These are phyloP conservation scores for Drosophila paranaensis DNA, from an alignment of 2,888 invertebrate species.

Conservation along the genomic window DNA sequence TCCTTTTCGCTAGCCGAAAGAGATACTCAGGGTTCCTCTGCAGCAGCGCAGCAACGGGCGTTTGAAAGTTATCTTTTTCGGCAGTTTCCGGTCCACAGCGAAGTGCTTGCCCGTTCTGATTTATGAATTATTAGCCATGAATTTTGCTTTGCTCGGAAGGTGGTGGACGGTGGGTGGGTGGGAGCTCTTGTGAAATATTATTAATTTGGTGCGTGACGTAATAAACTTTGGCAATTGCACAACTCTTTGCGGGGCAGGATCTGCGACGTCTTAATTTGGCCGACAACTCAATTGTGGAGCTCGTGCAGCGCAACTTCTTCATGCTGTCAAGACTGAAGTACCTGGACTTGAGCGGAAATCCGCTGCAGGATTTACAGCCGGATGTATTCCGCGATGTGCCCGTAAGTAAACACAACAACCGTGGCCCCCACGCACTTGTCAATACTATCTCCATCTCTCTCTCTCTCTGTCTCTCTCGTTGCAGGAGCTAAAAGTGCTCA, in stretches of 20 bases:
- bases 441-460: constrained; percentile 3
- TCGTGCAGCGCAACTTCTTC: constrained; percentile 90
- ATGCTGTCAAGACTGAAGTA: constrained; percentile 89
- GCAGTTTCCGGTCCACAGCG: constrained; percentile 50
- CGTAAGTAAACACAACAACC: constrained; percentile 84
- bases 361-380: constrained; percentile 89
- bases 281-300: constrained; percentile 88
- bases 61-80: constrained; percentile 50
- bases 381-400: constrained; percentile 91
- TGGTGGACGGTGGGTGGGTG: too few species aligned
- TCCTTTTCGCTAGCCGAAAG: constrained; percentile 23
- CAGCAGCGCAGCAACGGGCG: constrained; percentile 8
- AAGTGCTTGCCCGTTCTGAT: constrained; percentile 33
- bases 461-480: constrained; percentile 25
- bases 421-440: constrained; percentile 30
- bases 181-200: constrained; percentile 60
- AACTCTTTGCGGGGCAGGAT: constrained; percentile 85
- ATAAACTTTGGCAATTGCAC: constrained; percentile 57
- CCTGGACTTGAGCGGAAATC: constrained; percentile 91
- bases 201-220: constrained; percentile 68
- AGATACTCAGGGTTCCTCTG: constrained; percentile 23
- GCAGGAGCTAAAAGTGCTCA: constrained; percentile 89
- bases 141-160: constrained; percentile 19
- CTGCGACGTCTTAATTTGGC: constrained; percentile 88
- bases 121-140: constrained; percentile 75